Evolutionary conservation across 1,140 invertebrate genomes (phyloP).

Genomic region (Wiebesia pumilae): DNA sequence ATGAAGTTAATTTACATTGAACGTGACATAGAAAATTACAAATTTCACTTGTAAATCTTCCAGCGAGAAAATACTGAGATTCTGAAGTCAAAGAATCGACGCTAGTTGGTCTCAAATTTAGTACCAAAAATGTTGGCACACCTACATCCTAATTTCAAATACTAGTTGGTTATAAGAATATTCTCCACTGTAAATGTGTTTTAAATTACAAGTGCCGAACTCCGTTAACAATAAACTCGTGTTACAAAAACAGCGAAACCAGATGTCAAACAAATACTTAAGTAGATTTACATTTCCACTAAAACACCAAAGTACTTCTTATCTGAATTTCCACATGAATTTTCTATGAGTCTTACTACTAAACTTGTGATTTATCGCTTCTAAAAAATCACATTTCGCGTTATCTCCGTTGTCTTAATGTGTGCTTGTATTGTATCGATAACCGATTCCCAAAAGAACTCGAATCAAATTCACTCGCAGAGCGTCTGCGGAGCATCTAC

Average conservation of each 20-base stretch:
- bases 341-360: too few relatives aligned
- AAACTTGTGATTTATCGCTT: background rate
- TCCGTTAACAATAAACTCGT: background rate
- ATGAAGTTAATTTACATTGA: background rate
- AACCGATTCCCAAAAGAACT: background rate
- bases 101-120: background rate
- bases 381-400: background rate
- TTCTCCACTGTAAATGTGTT: background rate
- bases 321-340: too few relatives aligned
- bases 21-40: background rate
- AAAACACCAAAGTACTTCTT: too few relatives aligned
- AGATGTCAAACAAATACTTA: too few relatives aligned
- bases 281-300: too few relatives aligned
- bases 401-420: background rate
- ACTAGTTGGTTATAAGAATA: conserved; percentile 7
- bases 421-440: too few relatives aligned
- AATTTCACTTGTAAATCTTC: background rate
- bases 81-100: conserved; percentile 5
- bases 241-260: background rate
- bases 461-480: background rate
- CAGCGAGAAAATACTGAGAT: background rate
- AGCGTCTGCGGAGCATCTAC: too few relatives aligned
- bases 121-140: conserved; percentile 10
- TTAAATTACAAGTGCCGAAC: background rate
- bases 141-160: background rate